Evolutionary conservation across 2,113 vertebrate genomes (phyloP).

Genomic region (Scartelaos histophorus): DNA sequence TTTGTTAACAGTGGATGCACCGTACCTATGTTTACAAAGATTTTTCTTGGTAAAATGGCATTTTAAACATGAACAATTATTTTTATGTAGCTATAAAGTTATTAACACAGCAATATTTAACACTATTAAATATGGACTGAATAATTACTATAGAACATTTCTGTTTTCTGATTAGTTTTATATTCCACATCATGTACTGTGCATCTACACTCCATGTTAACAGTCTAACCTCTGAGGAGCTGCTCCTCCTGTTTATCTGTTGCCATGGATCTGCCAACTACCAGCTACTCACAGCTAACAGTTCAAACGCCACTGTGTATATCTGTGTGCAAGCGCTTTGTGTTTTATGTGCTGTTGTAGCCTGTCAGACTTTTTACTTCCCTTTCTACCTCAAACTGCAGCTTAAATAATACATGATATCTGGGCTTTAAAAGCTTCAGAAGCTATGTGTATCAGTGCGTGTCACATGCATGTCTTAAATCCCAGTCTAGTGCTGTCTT

Average conservation of each 20-base stretch:
- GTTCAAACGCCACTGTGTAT: constrained; percentile 41
- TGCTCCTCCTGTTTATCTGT: constrained; percentile 50
- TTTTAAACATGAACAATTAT: not conserved
- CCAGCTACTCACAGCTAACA: constrained; percentile 58
- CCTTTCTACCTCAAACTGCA: constrained; percentile 16
- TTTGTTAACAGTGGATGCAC: constrained; percentile 67
- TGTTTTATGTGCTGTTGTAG: constrained; percentile 21
- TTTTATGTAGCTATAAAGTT: not conserved
- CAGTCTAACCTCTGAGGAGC: constrained; percentile 54
- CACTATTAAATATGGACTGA: not conserved
- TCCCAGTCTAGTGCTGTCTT: constrained; percentile 17
- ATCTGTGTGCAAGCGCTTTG: constrained; percentile 3
- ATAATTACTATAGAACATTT: not conserved
- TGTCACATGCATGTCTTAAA: constrained; percentile 38
- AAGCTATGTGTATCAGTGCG: constrained; percentile 13
- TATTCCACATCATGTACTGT: constrained; percentile 38
- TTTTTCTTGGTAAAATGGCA: not conserved
- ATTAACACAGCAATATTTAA: not conserved
- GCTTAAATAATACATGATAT: constrained; percentile 31
- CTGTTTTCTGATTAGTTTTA: not conserved
- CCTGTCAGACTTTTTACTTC: constrained; percentile 19
- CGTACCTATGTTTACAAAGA: constrained; percentile 27
- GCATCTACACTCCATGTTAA: constrained; percentile 59
- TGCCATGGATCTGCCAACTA: constrained; percentile 55
- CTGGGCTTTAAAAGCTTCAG: constrained; percentile 25